Evolutionary conservation across 2,113 vertebrate species (phyloP).

Genomic region (Fulmarus glacialis): DNA sequence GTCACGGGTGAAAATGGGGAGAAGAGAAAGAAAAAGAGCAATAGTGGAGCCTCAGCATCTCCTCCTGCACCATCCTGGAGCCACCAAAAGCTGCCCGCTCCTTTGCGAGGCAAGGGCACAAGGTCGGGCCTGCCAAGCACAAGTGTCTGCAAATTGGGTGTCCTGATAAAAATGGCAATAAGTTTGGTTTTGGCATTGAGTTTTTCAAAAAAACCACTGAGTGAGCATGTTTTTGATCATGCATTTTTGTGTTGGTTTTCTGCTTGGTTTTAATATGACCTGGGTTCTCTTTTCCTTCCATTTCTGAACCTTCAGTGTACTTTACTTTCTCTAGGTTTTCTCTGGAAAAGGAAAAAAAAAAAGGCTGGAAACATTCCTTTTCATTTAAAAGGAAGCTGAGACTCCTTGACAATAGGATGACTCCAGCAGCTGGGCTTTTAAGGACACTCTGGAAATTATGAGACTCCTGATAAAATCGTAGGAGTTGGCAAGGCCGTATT

Average conservation of each 20-base stretch:
- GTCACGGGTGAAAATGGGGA: not conserved
- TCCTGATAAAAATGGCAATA: not conserved
- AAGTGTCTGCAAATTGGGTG: not conserved
- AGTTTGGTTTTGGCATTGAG: not conserved
- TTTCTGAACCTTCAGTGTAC: not conserved
- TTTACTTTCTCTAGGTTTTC: not conserved
- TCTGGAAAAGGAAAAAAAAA: not conserved
- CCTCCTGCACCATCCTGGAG: not conserved
- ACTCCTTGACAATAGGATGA: constrained; percentile 12
- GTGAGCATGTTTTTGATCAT: not conserved
- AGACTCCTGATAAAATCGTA: constrained; percentile 32
- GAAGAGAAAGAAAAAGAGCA: not conserved
- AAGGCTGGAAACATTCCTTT: not conserved
- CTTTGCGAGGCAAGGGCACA: not conserved
- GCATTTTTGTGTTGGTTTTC: not conserved
- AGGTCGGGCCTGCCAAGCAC: not conserved
- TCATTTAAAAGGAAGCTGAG: not conserved
- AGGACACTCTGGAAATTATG: constrained; percentile 35
- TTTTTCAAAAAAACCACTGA: not conserved
- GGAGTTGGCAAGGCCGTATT: not conserved
- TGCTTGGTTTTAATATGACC: not conserved
- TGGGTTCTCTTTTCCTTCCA: not conserved
- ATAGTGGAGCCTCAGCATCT: not conserved
- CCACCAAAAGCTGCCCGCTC: not conserved
- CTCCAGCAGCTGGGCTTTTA: constrained; percentile 45